Evolutionary conservation across 2,888 invertebrate genomes (phyloP).

Genomic region (Lasius platythorax): DNA sequence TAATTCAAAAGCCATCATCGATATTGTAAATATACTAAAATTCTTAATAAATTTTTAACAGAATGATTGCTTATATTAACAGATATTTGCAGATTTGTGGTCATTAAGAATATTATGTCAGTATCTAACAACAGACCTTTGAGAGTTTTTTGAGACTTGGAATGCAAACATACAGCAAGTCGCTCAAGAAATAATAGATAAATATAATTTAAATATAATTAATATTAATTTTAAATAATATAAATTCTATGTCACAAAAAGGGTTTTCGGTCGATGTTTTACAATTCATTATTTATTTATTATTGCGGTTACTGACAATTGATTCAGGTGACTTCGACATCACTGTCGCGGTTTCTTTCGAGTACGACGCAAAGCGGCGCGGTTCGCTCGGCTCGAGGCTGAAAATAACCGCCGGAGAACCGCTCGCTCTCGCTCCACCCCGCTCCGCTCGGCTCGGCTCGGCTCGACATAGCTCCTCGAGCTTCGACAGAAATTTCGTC

Average conservation of each 20-base stretch:
- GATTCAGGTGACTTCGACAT: neutral
- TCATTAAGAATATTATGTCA: neutral
- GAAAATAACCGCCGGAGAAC: slow-evolving; percentile 70
- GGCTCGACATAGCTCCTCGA: slow-evolving; percentile 77
- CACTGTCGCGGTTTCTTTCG: neutral
- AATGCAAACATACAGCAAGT: neutral
- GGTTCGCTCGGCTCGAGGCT: slow-evolving; percentile 72
- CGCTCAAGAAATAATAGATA: neutral
- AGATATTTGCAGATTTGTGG: neutral
- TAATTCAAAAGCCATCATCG: neutral
- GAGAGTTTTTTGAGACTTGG: neutral
- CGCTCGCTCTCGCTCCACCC: slow-evolving; percentile 77
- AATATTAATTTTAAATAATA: neutral
- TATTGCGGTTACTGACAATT: neutral
- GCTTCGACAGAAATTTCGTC: slow-evolving; percentile 80
- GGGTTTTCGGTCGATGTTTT: neutral
- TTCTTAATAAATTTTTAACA: neutral
- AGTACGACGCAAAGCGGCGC: slow-evolving; percentile 48
- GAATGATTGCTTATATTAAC: neutral
- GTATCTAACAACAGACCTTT: neutral
- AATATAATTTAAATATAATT: neutral
- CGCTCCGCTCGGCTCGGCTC: slow-evolving; percentile 73
- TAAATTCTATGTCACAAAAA: neutral
- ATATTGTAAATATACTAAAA: neutral
- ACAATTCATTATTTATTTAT: neutral